Conservation (phyloP, 2,113 vertebrate species). For the Brienomyrus longianalis region DNA sequence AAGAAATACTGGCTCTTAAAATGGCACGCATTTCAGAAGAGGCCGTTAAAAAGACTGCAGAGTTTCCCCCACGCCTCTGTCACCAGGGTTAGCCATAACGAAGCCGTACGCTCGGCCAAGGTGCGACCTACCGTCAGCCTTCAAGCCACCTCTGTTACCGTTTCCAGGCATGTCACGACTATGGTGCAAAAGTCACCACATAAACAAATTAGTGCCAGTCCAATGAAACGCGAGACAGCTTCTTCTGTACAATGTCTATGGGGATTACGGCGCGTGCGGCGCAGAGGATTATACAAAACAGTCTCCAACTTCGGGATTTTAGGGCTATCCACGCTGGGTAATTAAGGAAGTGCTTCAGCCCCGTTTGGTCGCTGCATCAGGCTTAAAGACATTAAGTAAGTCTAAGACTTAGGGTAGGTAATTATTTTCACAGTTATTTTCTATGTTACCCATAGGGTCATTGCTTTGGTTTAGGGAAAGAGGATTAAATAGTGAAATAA, state of each 20-base stretch:
- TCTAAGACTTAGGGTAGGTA: constrained; percentile 26
- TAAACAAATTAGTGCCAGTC: constrained; percentile 9
- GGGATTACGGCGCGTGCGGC: neutral
- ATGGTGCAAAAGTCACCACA: neutral
- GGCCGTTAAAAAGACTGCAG: neutral
- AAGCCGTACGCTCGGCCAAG: neutral
- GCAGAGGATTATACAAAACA: neutral
- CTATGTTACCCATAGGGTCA: constrained; percentile 42
- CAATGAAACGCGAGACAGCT: neutral
- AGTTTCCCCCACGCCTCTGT: neutral
- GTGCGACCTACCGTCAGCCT: neutral
- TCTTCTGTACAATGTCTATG: neutral
- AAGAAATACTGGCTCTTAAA: neutral
- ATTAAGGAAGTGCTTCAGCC: constrained; percentile 32
- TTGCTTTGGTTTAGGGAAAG: neutral
- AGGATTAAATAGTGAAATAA: neutral
- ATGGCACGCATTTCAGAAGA: neutral
- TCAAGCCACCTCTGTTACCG: neutral
- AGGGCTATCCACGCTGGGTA: constrained; percentile 20
- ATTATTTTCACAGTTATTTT: constrained; percentile 36
- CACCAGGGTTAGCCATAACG: neutral
- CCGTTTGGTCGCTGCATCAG: constrained; percentile 22
- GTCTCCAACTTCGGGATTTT: neutral
- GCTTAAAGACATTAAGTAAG: constrained; percentile 25
- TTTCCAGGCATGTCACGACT: neutral